These are phyloP conservation scores for Calameuta idolon DNA, from an alignment of 2,888 invertebrate species.

Conservation along the genomic window DNA sequence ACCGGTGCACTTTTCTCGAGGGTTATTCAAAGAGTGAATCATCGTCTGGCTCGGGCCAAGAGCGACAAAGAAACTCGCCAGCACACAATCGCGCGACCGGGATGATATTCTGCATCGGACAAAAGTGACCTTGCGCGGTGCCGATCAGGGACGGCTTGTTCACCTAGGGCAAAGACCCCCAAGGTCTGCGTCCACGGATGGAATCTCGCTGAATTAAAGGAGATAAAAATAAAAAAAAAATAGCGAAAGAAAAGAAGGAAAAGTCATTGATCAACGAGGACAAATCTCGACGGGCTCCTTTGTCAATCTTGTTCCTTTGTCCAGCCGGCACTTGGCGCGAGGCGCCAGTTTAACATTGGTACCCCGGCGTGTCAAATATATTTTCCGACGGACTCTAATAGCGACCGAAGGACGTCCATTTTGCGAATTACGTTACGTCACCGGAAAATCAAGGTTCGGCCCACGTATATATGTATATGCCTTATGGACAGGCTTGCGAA, in stretches of 20 bases:
- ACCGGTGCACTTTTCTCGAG: neutral
- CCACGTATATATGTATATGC: no score
- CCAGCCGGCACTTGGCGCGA: no score
- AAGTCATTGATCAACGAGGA: no score
- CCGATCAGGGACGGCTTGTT: conserved; percentile 42
- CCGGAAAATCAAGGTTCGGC: no score
- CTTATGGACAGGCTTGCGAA: accelerated
- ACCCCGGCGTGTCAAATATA: no score
- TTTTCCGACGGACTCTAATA: no score
- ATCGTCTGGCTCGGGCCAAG: conserved; percentile 15
- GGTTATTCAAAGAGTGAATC: conserved; percentile 20
- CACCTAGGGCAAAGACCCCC: conserved; percentile 49
- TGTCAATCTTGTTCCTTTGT: neutral
- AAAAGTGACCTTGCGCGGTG: conserved; percentile 47
- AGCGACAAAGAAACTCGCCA: conserved; percentile 13
- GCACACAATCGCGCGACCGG: conserved; percentile 18
- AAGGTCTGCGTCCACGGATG: conserved; percentile 33
- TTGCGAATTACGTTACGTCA: no score
- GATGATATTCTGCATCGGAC: conserved; percentile 43
- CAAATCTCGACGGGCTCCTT: neutral
- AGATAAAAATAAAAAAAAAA: no score
- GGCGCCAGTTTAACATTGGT: no score
- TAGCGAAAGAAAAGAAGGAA: no score
- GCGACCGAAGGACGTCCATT: no score
- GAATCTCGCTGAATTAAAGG: no score